phyloP scores from a whole-genome alignment of 2,113 vertebrate genomes.

The Cyanoramphus novaezelandiae region DNA sequence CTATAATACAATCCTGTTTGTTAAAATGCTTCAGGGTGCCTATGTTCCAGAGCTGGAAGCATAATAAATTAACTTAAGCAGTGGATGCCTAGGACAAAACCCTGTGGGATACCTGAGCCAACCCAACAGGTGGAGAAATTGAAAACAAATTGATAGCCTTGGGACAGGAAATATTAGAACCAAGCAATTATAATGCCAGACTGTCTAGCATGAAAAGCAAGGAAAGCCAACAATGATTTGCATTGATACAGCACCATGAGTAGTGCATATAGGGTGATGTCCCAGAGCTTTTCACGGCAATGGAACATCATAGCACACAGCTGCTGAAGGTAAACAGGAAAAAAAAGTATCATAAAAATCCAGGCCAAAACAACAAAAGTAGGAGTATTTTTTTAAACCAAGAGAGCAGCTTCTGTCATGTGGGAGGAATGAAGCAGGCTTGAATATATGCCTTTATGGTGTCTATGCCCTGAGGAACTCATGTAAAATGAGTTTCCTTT shows the following conservation, averaged over 20 bases:
- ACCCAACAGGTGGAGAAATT: conserved; percentile 37
- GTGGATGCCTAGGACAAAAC: conserved; percentile 24
- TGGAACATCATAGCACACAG: neutral
- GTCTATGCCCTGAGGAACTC: neutral
- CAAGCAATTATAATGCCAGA: conserved; percentile 48
- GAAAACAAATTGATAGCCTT: conserved; percentile 65
- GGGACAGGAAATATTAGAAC: conserved; percentile 61
- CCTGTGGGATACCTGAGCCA: conserved; percentile 36
- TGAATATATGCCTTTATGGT: neutral
- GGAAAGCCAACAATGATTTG: conserved; percentile 34
- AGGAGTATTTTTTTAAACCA: neutral
- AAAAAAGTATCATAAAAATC: neutral
- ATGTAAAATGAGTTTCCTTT: rapidly evolving
- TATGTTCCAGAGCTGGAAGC: conserved; percentile 26
- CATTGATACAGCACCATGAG: neutral
- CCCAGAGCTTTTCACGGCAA: neutral
- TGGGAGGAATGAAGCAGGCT: neutral
- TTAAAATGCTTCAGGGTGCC: conserved; percentile 45
- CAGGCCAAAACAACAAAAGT: neutral
- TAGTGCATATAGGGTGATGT: neutral
- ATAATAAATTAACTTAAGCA: conserved; percentile 56
- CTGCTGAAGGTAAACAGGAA: neutral
- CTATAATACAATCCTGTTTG: neutral
- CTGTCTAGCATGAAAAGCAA: conserved; percentile 18
- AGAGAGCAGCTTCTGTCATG: neutral